Percentiles rank a stretch among this genome's conserved stretches.
These are phyloP conservation scores for Pristionchus japonicus DNA, from an alignment of 2,888 invertebrate genomes.

Conservation along the genomic window DNA sequence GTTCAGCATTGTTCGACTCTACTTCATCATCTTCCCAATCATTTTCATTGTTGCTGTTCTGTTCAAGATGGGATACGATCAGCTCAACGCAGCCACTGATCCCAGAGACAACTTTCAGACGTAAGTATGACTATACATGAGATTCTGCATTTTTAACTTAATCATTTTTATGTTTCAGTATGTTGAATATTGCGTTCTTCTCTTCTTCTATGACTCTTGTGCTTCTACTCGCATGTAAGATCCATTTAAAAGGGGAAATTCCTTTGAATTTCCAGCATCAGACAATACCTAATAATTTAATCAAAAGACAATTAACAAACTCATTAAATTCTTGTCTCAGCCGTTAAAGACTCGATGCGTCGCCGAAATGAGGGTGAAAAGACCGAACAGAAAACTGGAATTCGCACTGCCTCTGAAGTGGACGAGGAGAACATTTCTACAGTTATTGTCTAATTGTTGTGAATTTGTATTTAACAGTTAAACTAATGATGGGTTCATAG, in stretches of 20 bases:
- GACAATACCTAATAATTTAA: too few species aligned
- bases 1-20: not conserved
- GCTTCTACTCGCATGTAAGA: not conserved
- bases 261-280: too few species aligned
- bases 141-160: not conserved
- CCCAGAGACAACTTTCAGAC: not conserved
- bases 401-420: not conserved
- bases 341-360: not conserved
- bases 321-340: too few species aligned
- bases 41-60: not conserved
- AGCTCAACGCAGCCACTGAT: not conserved
- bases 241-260: not conserved
- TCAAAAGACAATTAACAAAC: too few species aligned
- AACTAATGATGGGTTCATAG: too few species aligned
- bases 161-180: not conserved
- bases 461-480: too few species aligned
- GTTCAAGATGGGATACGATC: not conserved
- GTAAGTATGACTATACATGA: not conserved
- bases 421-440: not conserved
- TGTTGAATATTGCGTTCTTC: not conserved
- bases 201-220: not conserved
- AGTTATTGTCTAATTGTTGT: not conserved
- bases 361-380: not conserved
- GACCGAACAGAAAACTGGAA: not conserved
- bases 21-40: not conserved